Conservation (phyloP, 2,113 vertebrate species). For the Oryzias javanicus region DNA sequence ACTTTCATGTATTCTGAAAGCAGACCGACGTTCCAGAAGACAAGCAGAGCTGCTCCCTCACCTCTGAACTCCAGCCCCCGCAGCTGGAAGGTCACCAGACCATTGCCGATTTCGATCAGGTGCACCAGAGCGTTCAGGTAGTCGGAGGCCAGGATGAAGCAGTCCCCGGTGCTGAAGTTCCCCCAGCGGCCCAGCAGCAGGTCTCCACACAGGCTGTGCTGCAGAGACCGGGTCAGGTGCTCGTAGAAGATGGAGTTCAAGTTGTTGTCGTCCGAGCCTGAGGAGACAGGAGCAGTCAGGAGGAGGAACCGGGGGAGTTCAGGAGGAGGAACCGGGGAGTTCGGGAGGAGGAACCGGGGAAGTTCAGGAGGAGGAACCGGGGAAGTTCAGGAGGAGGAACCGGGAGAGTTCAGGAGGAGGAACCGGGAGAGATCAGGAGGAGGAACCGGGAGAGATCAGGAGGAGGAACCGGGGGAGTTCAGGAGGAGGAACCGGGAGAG, state of each 20-base stretch:
- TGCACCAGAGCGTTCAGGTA: constrained; percentile 92
- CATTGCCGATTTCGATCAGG: constrained; percentile 90
- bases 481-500: no score
- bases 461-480: no score
- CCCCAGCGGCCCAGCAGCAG: constrained; percentile 89
- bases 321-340: no score
- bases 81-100: constrained; percentile 89
- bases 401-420: no score
- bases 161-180: constrained; percentile 86
- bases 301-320: background rate
- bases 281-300: background rate
- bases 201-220: constrained; percentile 90
- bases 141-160: constrained; percentile 90
- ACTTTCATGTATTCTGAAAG: no score
- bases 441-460: no score
- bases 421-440: no score
- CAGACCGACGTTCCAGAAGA: no score
- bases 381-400: no score
- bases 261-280: constrained; percentile 90
- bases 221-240: constrained; percentile 87
- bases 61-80: constrained; percentile 90
- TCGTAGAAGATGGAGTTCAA: constrained; percentile 93
- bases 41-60: constrained; percentile 50
- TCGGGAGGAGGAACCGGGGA: no score
- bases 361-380: no score